Percentiles rank a stretch among this genome's conserved stretches.
Evolutionary conservation across 2,113 vertebrate genomes (phyloP).

Genomic region (Oryzias woworae): DNA sequence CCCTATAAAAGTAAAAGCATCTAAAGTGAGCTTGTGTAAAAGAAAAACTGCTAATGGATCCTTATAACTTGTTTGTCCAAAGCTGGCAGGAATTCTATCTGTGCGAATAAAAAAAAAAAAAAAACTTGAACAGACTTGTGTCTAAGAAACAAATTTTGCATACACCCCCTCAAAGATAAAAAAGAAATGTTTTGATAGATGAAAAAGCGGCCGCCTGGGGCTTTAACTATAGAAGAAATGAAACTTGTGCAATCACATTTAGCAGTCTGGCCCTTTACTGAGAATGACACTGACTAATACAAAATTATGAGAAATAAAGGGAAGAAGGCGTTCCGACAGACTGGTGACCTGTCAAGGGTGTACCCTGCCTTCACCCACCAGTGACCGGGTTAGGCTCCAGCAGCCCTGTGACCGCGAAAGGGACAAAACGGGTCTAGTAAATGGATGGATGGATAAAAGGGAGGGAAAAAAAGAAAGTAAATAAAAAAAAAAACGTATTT

Average conservation of each 20-base stretch:
- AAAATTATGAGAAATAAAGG: not conserved
- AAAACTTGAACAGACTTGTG: not conserved
- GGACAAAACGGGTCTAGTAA: no score
- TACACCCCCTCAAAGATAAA: no score
- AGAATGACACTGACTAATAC: constrained; percentile 20
- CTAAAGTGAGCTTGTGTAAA: not conserved
- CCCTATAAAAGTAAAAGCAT: constrained; percentile 1
- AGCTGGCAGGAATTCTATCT: constrained; percentile 6
- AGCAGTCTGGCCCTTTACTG: constrained; percentile 27
- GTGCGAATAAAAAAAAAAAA: not conserved
- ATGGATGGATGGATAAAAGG: no score
- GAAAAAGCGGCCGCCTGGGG: constrained; percentile 9
- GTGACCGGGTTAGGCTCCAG: no score
- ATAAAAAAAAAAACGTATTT: no score
- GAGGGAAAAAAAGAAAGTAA: no score
- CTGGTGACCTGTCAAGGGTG: no score
- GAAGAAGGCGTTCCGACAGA: not conserved
- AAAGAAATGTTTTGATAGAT: not conserved
- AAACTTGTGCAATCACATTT: constrained; percentile 10
- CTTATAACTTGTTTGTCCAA: constrained; percentile 10
- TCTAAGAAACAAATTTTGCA: no score
- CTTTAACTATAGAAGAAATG: constrained; percentile 1
- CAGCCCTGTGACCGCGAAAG: no score
- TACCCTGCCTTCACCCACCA: no score
- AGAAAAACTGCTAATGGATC: constrained; percentile 28